Percentiles rank a stretch among this genome's conserved stretches.
phyloP scores from a whole-genome alignment of 23 tunicate species.

The Ascidia mentula region DNA sequence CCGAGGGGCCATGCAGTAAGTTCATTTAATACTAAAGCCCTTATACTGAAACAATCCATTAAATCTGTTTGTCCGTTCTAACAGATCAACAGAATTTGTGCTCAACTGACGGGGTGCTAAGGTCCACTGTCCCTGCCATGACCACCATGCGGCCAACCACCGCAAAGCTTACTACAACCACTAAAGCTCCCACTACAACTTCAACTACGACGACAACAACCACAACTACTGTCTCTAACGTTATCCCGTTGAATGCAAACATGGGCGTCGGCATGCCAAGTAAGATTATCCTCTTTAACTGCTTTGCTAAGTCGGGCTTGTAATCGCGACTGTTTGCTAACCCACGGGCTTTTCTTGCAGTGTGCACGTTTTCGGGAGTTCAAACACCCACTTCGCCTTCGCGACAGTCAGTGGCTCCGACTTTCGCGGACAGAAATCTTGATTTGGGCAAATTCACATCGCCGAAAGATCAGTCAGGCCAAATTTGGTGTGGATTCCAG shows the following conservation, averaged over 20 bases:
- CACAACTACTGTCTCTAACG: constrained; percentile 13
- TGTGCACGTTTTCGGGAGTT: constrained; percentile 60
- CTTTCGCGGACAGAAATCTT: not conserved
- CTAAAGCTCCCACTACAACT: constrained; percentile 12
- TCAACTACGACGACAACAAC: no score
- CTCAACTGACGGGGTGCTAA: constrained; percentile 14
- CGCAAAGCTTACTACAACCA: constrained; percentile 3
- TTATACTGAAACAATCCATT: no score
- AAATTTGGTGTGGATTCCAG: constrained; percentile 71
- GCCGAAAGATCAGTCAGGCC: not conserved
- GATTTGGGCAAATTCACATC: constrained; percentile 42
- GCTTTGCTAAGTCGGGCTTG: no score
- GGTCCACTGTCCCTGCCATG: not conserved
- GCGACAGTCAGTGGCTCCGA: constrained; percentile 9
- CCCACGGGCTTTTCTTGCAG: constrained; percentile 48
- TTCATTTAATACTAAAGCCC: no score
- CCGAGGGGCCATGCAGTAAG: constrained; percentile 91
- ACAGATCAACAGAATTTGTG: constrained; percentile 22
- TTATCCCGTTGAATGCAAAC: not conserved
- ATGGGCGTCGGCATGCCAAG: constrained; percentile 59
- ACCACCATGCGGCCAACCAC: constrained; percentile 24
- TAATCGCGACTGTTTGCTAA: no score
- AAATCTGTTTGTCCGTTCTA: no score
- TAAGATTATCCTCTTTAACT: constrained; percentile 20
- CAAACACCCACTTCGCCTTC: constrained; percentile 5